Base-by-base conservation (phyloP, 2,888 invertebrate genomes). In the Sphaeridia pumilis region DNA sequence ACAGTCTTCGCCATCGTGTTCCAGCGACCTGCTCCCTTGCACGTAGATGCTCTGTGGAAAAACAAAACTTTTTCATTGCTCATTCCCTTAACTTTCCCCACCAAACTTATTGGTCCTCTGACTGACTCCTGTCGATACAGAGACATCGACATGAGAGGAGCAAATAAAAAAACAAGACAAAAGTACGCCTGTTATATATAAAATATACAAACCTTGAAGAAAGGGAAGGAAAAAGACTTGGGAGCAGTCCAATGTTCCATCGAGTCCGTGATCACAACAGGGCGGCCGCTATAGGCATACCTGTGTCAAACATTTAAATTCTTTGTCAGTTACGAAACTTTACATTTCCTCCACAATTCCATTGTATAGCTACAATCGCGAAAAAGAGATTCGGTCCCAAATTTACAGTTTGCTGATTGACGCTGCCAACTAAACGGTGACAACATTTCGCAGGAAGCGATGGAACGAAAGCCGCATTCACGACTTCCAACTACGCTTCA, bases 201-300 rank as follows among this genome's bases (percentile, higher is more conserved):
- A n/a, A n/a, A n/a, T n/a, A 49, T 27, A n/a, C 73, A 57, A 31
- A 67, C 73, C 60, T 83, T 83, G 70, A 95, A 88, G 71, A 86
- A 90, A 57, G 79, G 73, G 67, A 87, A 94, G 60, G 82, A 78
- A 71, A 94, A 93, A 48, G 78, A 77, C 57, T 78, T 67, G 17
- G 79, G 70, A 0, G 92, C 92, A 28, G 81, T 81, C 94, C 93
- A 94, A 59, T 82, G 80, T 5, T 64, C 67, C 20, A 83, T 83
- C 0, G 84, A 93, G 70, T 93, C 94, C 3, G 79, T 81, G 7
- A 94, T 76, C 14, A 95, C 81, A 1, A 93, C 84, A 0, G 94
- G 94, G 4, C 76, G 75, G 0, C 83, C 83, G 12, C 78, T 76
- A 67, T 87, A 86, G 0, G 87, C 87, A 63, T 75, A 77, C 36